Evolutionary conservation across 2,888 invertebrate species (phyloP).

Genomic region (Drosophila helvetica): DNA sequence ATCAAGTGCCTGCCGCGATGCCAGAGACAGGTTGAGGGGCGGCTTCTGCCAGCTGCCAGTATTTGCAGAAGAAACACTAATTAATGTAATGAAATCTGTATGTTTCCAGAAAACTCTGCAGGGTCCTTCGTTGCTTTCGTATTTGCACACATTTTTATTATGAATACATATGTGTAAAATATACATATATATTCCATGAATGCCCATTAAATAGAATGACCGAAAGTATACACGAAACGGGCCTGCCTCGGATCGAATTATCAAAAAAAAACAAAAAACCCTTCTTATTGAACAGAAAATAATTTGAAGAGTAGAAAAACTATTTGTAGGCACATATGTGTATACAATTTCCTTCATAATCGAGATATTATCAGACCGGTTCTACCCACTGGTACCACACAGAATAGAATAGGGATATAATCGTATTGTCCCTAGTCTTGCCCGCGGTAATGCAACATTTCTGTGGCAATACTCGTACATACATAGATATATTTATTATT

Average conservation of each 20-base stretch:
- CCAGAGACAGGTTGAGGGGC: not conserved
- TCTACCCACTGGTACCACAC: not conserved
- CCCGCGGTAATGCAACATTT: not conserved
- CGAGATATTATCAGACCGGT: not conserved
- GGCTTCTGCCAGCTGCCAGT: slow-evolving; percentile 48
- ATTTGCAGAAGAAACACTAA: slow-evolving; percentile 70
- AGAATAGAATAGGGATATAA: not conserved
- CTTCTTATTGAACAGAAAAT: too few relatives aligned
- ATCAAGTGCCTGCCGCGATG: slow-evolving; percentile 56
- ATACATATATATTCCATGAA: not conserved
- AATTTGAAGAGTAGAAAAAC: not conserved
- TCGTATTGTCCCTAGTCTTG: too few relatives aligned
- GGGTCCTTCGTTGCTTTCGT: slow-evolving; percentile 30
- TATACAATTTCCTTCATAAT: not conserved
- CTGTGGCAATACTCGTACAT: too few relatives aligned
- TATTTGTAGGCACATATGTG: not conserved
- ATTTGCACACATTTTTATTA: slow-evolving; percentile 33
- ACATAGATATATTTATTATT: slow-evolving; percentile 29
- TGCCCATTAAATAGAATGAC: too few relatives aligned
- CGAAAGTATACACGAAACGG: too few relatives aligned
- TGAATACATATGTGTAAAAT: slow-evolving; percentile 13
- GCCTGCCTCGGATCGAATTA: too few relatives aligned
- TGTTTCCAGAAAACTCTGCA: slow-evolving; percentile 30
- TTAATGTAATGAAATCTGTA: slow-evolving; percentile 70
- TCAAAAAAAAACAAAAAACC: too few relatives aligned